phyloP scores from a whole-genome alignment of 2,888 invertebrate species.

The Creontiades dilutus region DNA sequence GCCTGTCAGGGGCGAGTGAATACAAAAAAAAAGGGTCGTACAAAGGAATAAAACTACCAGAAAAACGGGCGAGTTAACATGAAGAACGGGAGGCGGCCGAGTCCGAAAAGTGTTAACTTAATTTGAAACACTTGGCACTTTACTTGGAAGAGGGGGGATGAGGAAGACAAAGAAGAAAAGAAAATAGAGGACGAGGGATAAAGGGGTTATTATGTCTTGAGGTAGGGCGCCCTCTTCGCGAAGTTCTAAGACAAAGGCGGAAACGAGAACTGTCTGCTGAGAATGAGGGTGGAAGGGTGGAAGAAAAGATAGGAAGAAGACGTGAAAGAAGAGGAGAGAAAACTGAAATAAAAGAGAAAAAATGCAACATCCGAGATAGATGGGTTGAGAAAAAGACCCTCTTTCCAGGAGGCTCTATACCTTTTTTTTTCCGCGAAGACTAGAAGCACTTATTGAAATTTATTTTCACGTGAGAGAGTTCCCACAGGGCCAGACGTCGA shows the following conservation, averaged over 20 bases:
- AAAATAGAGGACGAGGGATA: not conserved
- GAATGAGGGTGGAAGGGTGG: not conserved
- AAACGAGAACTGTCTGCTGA: not conserved
- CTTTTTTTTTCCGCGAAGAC: not conserved
- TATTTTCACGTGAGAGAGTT: conserved; percentile 56
- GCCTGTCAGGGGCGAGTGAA: too few relatives aligned
- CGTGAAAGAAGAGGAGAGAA: not conserved
- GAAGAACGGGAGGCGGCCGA: not conserved
- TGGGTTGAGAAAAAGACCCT: not conserved
- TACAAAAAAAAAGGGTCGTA: too few relatives aligned
- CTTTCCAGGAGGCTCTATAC: not conserved
- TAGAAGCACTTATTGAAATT: conserved; percentile 55
- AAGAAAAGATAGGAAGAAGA: not conserved
- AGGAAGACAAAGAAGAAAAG: too few relatives aligned
- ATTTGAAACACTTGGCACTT: conserved; percentile 35
- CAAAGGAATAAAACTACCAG: not conserved
- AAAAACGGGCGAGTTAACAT: conserved; percentile 10
- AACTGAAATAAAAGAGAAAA: not conserved
- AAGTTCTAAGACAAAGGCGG: conserved; percentile 3
- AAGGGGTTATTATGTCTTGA: not conserved
- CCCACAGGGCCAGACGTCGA: conserved; percentile 52
- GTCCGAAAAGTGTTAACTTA: not conserved
- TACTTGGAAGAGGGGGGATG: not conserved
- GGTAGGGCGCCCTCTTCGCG: not conserved
- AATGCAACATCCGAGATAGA: not conserved